Percentiles rank a stretch among this genome's conserved stretches.
These are phyloP conservation scores for Drosophila dunni DNA, from an alignment of 1,140 invertebrate species.

Conservation along the genomic window DNA sequence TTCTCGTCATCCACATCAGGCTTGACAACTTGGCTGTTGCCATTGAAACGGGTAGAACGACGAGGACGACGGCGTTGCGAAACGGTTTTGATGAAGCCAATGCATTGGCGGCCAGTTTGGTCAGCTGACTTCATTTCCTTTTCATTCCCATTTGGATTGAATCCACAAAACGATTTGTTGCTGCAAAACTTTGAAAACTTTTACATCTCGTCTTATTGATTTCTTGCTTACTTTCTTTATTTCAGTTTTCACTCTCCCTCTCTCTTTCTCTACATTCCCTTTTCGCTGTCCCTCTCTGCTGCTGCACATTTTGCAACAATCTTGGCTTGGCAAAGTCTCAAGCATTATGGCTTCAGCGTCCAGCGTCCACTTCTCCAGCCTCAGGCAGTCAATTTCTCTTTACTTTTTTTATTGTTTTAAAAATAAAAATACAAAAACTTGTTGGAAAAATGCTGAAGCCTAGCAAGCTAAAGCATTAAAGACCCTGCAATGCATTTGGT, in stretches of 20 bases:
- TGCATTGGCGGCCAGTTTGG: constrained; percentile 37
- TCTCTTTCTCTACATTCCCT: too few relatives aligned
- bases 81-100: constrained; percentile 75
- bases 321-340: constrained; percentile 62
- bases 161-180: constrained; percentile 25
- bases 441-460: too few relatives aligned
- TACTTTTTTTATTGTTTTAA: constrained; percentile 69
- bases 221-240: constrained; percentile 10
- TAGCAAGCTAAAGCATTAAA: background rate
- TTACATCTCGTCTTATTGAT: constrained; percentile 7
- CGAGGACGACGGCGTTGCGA: constrained; percentile 40
- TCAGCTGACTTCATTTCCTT: constrained; percentile 26
- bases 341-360: constrained; percentile 59
- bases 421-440: too few relatives aligned
- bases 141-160: constrained; percentile 1
- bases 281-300: background rate
- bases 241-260: constrained; percentile 15
- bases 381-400: constrained; percentile 68
- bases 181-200: constrained; percentile 38
- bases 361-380: constrained; percentile 7
- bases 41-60: constrained; percentile 59
- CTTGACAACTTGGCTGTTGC: constrained; percentile 52
- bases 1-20: constrained; percentile 7
- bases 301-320: constrained; percentile 77
- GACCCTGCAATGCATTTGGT: background rate